A percentile compares a stretch with the other conserved stretches of the same genome.
phyloP scores from a whole-genome alignment of 1,140 invertebrate species.

The Popillia japonica region DNA sequence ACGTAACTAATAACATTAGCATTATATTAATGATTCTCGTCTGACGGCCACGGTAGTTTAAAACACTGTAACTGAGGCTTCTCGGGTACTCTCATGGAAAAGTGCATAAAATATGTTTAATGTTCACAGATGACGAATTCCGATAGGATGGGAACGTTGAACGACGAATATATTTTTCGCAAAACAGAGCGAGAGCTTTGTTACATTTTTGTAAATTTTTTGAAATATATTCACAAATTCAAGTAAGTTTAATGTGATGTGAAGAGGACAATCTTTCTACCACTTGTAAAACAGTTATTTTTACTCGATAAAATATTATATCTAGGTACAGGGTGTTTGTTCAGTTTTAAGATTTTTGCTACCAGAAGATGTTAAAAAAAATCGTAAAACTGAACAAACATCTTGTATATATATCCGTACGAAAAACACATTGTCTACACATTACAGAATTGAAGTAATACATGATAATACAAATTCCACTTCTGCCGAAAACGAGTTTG shows the following conservation, averaged over 20 bases:
- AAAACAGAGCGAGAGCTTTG: background rate
- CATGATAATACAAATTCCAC: background rate
- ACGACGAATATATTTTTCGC: background rate
- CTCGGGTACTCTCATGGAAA: background rate
- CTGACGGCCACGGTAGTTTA: no score
- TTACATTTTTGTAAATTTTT: background rate
- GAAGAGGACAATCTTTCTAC: background rate
- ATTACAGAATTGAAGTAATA: background rate
- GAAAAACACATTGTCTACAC: no score
- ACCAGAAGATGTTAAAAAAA: no score
- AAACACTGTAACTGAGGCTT: no score
- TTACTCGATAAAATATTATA: background rate
- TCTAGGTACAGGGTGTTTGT: no score
- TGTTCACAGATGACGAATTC: background rate
- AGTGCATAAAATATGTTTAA: background rate
- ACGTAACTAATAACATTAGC: no score
- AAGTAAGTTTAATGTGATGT: background rate
- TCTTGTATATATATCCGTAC: no score
- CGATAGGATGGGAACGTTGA: background rate
- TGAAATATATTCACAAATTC: slow-evolving; percentile 15
- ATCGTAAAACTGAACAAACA: no score
- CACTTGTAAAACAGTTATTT: background rate
- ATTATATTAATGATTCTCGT: background rate
- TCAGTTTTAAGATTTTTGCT: no score
- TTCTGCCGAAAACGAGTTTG: background rate